These are phyloP conservation scores for Ophonus ardosiacus DNA, from an alignment of 2,888 invertebrate species.

Conservation along the genomic window DNA sequence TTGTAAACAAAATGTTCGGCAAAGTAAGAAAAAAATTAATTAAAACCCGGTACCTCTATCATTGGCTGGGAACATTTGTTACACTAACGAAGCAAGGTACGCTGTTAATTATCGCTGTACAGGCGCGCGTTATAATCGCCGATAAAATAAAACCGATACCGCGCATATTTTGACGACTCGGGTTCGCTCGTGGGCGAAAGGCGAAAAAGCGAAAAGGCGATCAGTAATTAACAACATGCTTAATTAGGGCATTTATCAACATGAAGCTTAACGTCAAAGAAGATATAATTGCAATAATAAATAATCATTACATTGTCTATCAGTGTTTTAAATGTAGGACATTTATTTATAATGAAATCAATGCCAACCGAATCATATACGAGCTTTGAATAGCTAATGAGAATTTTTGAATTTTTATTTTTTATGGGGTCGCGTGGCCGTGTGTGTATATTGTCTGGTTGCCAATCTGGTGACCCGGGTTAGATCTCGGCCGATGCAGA, in stretches of 20 bases:
- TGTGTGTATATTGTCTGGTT: no score
- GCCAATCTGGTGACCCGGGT: no score
- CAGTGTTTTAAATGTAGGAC: not conserved
- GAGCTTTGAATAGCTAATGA: no score
- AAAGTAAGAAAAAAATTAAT: conserved; percentile 58
- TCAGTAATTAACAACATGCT: conserved; percentile 36
- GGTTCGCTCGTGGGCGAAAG: conserved; percentile 12
- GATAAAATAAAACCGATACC: conserved; percentile 52
- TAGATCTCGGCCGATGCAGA: no score
- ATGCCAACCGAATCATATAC: no score
- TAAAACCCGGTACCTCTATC: conserved; percentile 30
- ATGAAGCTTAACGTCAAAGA: not conserved
- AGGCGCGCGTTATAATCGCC: conserved; percentile 32
- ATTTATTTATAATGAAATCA: no score
- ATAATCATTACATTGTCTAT: not conserved
- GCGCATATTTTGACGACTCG: conserved; percentile 44
- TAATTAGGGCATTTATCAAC: not conserved
- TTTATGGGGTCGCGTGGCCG: no score
- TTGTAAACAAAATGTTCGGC: conserved; percentile 61
- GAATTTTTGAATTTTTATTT: no score
- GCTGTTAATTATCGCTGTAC: conserved; percentile 49
- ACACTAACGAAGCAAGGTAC: conserved; percentile 55
- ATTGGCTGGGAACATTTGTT: conserved; percentile 55
- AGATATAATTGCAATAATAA: not conserved
- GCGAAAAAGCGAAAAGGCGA: not conserved